Evolutionary conservation across 2,888 invertebrate species (phyloP).

Genomic region (Alitta virens): DNA sequence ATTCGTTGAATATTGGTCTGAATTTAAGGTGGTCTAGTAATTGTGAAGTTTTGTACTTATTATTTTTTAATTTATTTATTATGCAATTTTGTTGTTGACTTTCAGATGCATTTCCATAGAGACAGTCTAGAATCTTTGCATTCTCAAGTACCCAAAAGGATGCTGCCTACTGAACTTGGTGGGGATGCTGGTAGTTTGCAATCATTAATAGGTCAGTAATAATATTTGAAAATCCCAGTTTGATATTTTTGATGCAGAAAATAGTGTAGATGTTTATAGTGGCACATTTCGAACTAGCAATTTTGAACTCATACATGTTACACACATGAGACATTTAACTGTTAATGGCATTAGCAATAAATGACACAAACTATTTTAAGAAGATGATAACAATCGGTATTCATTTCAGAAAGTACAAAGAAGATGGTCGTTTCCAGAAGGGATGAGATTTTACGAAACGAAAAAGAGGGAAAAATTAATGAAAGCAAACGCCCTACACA

Average conservation of each 20-base stretch:
- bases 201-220: constrained; percentile 84
- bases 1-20: no score
- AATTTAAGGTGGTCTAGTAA: background rate
- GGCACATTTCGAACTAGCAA: no score
- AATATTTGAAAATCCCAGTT: no score
- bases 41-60: no score
- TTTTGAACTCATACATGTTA: no score
- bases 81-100: constrained; percentile 21
- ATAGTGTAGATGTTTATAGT: no score
- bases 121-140: constrained; percentile 72
- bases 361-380: no score
- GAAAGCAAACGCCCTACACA: background rate
- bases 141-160: constrained; percentile 75
- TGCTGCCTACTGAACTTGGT: constrained; percentile 80
- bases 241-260: no score
- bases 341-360: background rate
- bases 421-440: background rate
- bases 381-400: no score
- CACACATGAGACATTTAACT: no score
- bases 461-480: background rate
- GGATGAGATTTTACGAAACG: background rate
- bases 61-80: no score
- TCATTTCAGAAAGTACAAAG: background rate
- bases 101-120: constrained; percentile 74
- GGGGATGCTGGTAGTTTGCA: constrained; percentile 78